Base-by-base conservation (phyloP, 1,140 invertebrate species). In the Trinorchestia longiramus region DNA sequence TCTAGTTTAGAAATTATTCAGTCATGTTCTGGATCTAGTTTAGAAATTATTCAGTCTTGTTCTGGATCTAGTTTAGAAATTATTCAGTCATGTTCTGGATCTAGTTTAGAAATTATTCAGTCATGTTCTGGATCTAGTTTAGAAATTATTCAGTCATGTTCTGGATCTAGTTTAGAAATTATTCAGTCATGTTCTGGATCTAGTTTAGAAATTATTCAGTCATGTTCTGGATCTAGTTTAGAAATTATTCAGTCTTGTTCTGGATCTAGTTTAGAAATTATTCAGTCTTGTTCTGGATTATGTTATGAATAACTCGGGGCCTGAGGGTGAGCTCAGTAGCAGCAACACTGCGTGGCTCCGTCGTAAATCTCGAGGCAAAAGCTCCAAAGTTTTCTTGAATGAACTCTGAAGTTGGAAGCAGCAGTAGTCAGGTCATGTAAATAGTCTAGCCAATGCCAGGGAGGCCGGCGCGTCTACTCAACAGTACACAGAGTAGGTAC, bases 381-480 rank as follows among this genome's bases (percentile, higher is more conserved):
- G 88, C 88, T 90, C 88, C 88, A 43, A 43, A 90, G n/a, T 90
- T 90, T 90, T 90, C n/a, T 90, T 90, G 28, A 42, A 43, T 90
- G 88, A 41, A 90, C 62, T 77, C 28, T 77, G 15, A 77, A 77
- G 62, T 77, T 77, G 62, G 28, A 36, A 77, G 62, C 15, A 77
- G 62, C 62, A 23, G 62, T 36, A 77, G 62, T 77, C 62, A 3
- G 62, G 62, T 28, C 62, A 77, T 77, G 15, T 77, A 77, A 77
- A 77, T 77, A 77, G 62, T 77, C 15, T 77, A 77, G 62, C 62
- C 62, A 28, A 77, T 77, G 62, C 28, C 62, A 28, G 62, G 15
- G 62, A 77, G 62, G 62, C 62, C 36, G 11, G 11, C 15, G 28
- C 15, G 47, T 53, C 6, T 53, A 53, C 47, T 8, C 47, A 53